Conservation (phyloP, 2,888 invertebrate species). For the Thereva unica region DNA sequence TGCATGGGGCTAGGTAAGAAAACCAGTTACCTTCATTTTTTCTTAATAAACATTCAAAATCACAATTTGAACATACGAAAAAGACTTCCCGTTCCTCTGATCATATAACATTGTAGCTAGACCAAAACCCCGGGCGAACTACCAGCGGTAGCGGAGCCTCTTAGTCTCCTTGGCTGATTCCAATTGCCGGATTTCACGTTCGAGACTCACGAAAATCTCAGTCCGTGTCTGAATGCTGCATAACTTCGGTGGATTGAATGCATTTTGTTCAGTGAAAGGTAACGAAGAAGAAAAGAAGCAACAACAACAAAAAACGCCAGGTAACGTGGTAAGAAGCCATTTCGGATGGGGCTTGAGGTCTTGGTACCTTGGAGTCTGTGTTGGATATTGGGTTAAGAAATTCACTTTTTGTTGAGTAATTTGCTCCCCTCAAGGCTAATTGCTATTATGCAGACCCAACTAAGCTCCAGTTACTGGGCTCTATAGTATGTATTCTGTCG, state of each 20-base stretch:
- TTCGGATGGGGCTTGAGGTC: neutral
- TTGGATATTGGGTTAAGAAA: neutral
- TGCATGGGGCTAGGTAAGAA: no score
- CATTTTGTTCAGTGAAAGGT: constrained; percentile 7
- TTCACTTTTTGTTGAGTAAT: constrained; percentile 5
- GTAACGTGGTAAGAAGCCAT: neutral
- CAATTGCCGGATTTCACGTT: neutral
- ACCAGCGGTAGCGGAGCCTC: no score
- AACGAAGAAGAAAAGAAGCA: neutral
- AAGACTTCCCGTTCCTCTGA: no score
- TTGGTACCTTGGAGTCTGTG: constrained; percentile 5
- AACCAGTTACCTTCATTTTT: no score
- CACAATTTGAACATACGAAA: no score
- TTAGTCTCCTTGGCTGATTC: no score
- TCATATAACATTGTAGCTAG: no score
- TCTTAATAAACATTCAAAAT: no score
- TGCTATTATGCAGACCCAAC: neutral
- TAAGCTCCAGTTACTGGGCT: neutral
- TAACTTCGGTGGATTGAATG: neutral
- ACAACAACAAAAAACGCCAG: neutral
- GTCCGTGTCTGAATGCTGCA: neutral
- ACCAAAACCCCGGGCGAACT: no score
- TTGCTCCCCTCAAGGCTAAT: constrained; percentile 6
- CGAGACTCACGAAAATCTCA: constrained; percentile 3
- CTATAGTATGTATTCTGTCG: no score